phyloP scores from a whole-genome alignment of 2,113 vertebrate genomes.

The Microtus oregoni region DNA sequence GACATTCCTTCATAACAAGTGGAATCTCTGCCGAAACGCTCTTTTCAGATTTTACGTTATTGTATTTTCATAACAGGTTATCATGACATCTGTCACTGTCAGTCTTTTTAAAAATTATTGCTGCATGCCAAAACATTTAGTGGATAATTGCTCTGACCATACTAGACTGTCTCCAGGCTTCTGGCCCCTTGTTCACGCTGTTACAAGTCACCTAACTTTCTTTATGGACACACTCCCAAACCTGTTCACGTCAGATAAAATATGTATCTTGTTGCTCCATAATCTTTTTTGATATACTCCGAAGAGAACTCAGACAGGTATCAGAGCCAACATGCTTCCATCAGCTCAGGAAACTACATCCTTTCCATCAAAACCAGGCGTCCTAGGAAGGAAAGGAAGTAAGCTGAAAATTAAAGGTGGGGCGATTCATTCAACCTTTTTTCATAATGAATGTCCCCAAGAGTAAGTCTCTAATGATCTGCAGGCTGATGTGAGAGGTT shows the following conservation, averaged over 20 bases:
- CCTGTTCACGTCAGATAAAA: conserved; percentile 20
- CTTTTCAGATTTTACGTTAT: conserved; percentile 21
- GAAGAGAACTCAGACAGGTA: conserved; percentile 1
- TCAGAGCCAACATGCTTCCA: background rate
- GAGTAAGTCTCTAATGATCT: background rate
- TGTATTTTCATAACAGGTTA: background rate
- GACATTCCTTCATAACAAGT: background rate
- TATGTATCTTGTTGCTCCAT: background rate
- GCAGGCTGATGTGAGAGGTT: background rate
- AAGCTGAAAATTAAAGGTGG: background rate
- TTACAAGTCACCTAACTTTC: background rate
- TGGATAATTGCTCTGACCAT: background rate
- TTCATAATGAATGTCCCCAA: background rate
- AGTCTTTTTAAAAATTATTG: background rate
- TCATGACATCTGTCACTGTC: background rate
- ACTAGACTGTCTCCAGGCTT: background rate
- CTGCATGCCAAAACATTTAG: background rate
- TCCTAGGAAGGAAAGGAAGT: background rate
- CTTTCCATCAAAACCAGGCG: background rate
- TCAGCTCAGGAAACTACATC: background rate
- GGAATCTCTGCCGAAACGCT: background rate
- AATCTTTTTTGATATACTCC: background rate
- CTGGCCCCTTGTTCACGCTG: background rate
- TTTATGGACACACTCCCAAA: background rate
- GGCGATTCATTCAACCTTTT: background rate